Conservation (phyloP, 2,888 invertebrate genomes). For the Schrankia costaestrigalis region DNA sequence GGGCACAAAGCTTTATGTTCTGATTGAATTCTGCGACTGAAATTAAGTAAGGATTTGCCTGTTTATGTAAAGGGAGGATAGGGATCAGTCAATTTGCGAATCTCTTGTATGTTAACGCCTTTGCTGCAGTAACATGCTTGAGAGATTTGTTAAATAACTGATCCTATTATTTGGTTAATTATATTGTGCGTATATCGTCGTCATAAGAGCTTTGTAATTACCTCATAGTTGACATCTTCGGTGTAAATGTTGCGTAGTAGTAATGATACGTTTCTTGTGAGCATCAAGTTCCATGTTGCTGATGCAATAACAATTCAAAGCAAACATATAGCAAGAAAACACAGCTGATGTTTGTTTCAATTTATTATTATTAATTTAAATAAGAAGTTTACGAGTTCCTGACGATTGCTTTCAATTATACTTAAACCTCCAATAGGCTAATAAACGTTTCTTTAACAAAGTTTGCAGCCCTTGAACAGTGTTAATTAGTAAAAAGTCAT, state of each 20-base stretch:
- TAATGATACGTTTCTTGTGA: conserved; percentile 2
- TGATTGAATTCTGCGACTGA: conserved; percentile 80
- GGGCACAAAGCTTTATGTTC: conserved; percentile 75
- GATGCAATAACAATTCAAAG: too few species aligned
- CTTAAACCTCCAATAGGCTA: too few species aligned
- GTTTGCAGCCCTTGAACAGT: conserved; percentile 8
- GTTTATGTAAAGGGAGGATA: conserved; percentile 73
- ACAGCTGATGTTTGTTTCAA: too few species aligned
- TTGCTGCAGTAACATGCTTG: conserved; percentile 27
- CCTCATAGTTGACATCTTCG: conserved; percentile 5
- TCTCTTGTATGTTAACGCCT: conserved; percentile 58
- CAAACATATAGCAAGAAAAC: too few species aligned
- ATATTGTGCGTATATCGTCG: too few species aligned
- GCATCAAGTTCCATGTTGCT: neutral
- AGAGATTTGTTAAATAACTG: conserved; percentile 19
- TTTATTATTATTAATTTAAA: too few species aligned
- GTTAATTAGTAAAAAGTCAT: conserved; percentile 21
- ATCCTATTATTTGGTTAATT: too few species aligned
- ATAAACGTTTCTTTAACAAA: too few species aligned
- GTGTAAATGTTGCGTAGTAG: conserved; percentile 3
- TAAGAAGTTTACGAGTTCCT: too few species aligned
- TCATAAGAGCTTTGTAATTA: too few species aligned
- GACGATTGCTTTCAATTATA: too few species aligned
- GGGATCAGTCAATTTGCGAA: conserved; percentile 73
- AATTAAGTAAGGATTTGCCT: conserved; percentile 80